These are phyloP conservation scores for Dasysyrphus albostriatus DNA, from an alignment of 2,888 invertebrate species.

Conservation along the genomic window DNA sequence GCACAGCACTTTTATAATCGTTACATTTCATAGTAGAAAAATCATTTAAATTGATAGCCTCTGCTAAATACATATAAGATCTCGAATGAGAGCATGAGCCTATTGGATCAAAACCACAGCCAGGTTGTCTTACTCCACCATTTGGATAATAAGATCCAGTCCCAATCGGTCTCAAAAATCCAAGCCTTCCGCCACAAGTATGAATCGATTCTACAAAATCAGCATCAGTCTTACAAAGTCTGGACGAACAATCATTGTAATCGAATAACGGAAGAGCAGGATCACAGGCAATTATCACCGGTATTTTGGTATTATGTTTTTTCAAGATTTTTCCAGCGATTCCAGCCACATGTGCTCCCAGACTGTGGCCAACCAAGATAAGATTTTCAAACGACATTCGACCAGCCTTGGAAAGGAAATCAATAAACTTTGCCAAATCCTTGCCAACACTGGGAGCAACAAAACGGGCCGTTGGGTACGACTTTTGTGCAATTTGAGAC, in stretches of 20 bases:
- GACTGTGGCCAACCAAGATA: neutral
- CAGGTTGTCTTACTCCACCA: conserved; percentile 85
- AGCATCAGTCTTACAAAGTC: conserved; percentile 79
- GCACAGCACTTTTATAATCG: neutral
- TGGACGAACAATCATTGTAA: conserved; percentile 78
- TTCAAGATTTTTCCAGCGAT: neutral
- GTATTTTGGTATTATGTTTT: conserved; percentile 76
- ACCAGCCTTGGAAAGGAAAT: neutral
- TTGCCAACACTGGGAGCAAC: neutral
- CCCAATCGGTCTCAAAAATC: conserved; percentile 82
- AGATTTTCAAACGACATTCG: neutral
- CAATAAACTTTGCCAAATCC: neutral
- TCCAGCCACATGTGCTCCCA: conserved; percentile 8
- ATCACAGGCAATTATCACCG: conserved; percentile 85
- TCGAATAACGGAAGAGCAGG: conserved; percentile 81
- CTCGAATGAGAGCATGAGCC: conserved; percentile 84
- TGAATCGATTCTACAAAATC: conserved; percentile 81
- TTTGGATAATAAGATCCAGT: conserved; percentile 85
- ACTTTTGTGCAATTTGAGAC: neutral
- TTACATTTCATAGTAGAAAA: conserved; percentile 79
- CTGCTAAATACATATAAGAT: conserved; percentile 83
- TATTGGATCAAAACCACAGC: conserved; percentile 83
- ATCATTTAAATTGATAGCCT: conserved; percentile 81
- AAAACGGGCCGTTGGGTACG: neutral
- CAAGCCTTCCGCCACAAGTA: conserved; percentile 80